Base-by-base conservation (phyloP, 2,888 invertebrate genomes). In the Hypomecis atomaria region DNA sequence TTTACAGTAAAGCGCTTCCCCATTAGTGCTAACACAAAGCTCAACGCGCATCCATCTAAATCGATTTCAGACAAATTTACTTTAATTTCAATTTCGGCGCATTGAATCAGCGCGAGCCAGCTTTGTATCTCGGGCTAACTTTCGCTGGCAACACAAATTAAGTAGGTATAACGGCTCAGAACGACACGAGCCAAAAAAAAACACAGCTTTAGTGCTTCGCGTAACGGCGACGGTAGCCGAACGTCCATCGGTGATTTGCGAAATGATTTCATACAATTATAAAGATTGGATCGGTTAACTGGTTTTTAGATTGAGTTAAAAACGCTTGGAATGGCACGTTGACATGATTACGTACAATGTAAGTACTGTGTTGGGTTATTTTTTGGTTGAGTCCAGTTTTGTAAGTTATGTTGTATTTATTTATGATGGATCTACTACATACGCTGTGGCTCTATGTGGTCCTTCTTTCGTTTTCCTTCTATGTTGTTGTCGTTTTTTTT, bases 181-280 rank as follows among this genome's bases (percentile, higher is more conserved):
- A 83, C 85, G 86, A 88, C 90, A 89, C 91, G 90, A 85, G 90
- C 90, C 89, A 88, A 90, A 92, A 90, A 90, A 83, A 84, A 84
- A 80, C 79, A 75, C 76, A 75, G 77, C 79, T 83, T 88, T 85
- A 81, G 85, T 85, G 87, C 85, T 89, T 86, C 89, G 90, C 90
- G 91, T 91, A 92, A 91, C 91, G 90, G 91, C 87, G 78, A 79
- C 90, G 82, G 90, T 90, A 90, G 91, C 89, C 66, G 58, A 54
- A 37, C 53, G 53, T 62, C 58, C 56, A 67, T 67, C 68, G 71
- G 73, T 74, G 73, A 76, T 76, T 73, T 73, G 76, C 72, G 71
- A 76, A 74, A 73, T 76, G 73, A 74, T 74, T 76, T 74, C 70
- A 76, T 73, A 72, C 72, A 70, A 72, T 74, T 74, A 74, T 67